phyloP scores from a whole-genome alignment of 2,888 invertebrate species.

The Drosophila bunnanda region DNA sequence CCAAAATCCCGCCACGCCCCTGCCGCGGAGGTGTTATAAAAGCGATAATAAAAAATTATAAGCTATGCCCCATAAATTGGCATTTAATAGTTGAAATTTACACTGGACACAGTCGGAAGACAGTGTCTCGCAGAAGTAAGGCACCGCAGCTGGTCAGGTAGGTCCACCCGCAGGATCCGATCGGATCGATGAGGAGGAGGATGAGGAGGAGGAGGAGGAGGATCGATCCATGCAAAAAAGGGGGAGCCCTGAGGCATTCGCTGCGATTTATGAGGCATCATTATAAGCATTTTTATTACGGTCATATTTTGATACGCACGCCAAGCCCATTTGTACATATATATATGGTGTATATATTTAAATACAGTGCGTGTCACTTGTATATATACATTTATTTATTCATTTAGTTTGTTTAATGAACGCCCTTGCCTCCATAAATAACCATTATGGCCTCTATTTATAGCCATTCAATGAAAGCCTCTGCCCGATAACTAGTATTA shows the following conservation, averaged over 20 bases:
- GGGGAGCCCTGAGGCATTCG: conserved; percentile 49
- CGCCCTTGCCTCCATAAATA: conserved; percentile 14
- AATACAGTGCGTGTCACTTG: conserved; percentile 3
- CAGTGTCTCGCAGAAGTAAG: conserved; percentile 48
- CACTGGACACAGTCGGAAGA: conserved; percentile 71
- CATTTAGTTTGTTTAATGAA: not conserved
- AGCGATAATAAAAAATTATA: conserved; percentile 79
- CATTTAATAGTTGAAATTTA: conserved; percentile 80
- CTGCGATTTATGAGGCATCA: conserved; percentile 76
- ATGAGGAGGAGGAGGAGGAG: not conserved
- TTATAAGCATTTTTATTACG: conserved; percentile 73
- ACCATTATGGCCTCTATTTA: conserved; percentile 1
- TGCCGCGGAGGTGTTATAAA: conserved; percentile 72
- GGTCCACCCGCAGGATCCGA: conserved; percentile 17
- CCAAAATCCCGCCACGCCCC: conserved; percentile 34
- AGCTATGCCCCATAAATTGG: conserved; percentile 80
- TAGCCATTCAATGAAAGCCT: conserved; percentile 6
- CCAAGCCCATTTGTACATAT: conserved; percentile 28
- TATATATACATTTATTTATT: not conserved
- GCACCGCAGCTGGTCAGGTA: conserved; percentile 11
- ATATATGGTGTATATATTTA: not conserved
- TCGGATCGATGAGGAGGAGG: no score
- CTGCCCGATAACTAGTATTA: conserved; percentile 2
- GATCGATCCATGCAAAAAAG: conserved; percentile 3
- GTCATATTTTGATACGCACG: conserved; percentile 72